phyloP scores from a whole-genome alignment of 2,113 vertebrate genomes.

The Variabilichromis moorii region DNA sequence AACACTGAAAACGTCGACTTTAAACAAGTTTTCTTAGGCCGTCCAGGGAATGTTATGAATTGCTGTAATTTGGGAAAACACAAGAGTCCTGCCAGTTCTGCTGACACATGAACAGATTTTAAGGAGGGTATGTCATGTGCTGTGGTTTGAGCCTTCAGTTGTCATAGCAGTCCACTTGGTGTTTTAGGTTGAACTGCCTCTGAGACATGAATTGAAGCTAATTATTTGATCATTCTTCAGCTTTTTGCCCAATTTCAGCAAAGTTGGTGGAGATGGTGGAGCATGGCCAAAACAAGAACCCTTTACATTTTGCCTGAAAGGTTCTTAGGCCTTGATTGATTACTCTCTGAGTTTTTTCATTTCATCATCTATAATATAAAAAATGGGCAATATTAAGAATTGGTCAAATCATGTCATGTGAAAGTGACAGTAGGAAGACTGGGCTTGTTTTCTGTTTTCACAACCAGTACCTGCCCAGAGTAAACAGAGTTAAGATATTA shows the following conservation, averaged over 20 bases:
- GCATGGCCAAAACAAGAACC: neutral
- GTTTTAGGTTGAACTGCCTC: neutral
- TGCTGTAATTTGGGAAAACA: neutral
- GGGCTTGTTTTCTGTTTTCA: neutral
- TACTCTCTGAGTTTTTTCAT: neutral
- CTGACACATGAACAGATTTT: neutral
- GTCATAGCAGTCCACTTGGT: neutral
- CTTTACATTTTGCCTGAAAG: neutral
- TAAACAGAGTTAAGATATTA: neutral
- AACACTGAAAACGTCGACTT: neutral
- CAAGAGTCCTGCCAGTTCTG: neutral
- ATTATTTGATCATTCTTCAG: neutral
- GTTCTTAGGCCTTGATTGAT: neutral
- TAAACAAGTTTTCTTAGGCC: neutral
- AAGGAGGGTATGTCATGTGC: neutral
- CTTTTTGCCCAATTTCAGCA: neutral
- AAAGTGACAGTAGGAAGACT: neutral
- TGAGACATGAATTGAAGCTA: neutral
- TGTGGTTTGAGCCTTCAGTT: neutral
- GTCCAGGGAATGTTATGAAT: neutral
- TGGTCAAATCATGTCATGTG: neutral
- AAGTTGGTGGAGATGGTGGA: neutral
- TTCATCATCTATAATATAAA: neutral
- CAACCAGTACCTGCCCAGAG: neutral
- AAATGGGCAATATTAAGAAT: neutral